phyloP scores from a whole-genome alignment of 2,113 vertebrate species.

The Sebastes schlegelii region DNA sequence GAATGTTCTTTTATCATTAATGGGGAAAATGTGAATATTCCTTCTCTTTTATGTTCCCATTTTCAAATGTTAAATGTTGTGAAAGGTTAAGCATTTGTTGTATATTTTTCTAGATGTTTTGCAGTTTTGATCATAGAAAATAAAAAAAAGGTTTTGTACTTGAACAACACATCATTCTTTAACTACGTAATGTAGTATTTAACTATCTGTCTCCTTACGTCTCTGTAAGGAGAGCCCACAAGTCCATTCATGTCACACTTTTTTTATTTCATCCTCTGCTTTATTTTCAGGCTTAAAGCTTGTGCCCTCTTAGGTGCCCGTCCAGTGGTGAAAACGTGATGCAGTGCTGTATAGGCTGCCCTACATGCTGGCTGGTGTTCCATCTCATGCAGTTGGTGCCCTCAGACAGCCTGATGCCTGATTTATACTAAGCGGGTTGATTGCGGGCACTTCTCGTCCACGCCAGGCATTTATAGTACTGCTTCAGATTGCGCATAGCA shows the following conservation, averaged over 20 bases:
- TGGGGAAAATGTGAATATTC: conserved; percentile 85
- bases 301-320: not conserved
- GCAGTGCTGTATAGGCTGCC: not conserved
- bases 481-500: not conserved
- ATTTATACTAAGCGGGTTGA: too few species aligned
- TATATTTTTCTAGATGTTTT: conserved; percentile 92
- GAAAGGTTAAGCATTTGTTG: conserved; percentile 87
- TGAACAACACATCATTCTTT: conserved; percentile 45
- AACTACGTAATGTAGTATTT: not conserved
- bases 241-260: not conserved
- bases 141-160: conserved; percentile 87
- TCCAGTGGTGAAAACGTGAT: not conserved
- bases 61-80: conserved; percentile 85
- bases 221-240: not conserved
- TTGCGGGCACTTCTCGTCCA: too few species aligned
- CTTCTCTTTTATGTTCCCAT: conserved; percentile 82
- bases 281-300: not conserved
- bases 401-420: too few species aligned
- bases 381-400: not conserved
- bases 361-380: not conserved
- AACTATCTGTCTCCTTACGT: not conserved
- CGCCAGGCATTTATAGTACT: too few species aligned
- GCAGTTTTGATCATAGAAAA: conserved; percentile 87
- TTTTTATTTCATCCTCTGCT: not conserved
- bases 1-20: conserved; percentile 89